These are phyloP conservation scores for Phyllotreta striolata DNA, from an alignment of 2,888 invertebrate species.

Conservation along the genomic window DNA sequence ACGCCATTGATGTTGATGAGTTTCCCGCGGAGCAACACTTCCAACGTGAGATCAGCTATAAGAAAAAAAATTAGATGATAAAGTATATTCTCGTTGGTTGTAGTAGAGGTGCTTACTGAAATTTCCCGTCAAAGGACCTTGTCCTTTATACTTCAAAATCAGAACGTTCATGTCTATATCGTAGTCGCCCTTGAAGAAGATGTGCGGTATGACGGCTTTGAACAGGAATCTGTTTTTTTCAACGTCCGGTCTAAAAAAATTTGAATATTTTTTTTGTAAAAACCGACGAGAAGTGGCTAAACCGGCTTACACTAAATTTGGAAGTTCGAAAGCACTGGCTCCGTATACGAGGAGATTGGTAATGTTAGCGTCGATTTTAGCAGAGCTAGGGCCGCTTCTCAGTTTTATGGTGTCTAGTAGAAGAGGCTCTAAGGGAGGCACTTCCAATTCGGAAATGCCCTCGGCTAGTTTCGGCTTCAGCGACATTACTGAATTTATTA, in stretches of 20 bases:
- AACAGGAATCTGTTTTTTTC: conserved; percentile 71
- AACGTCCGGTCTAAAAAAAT: conserved; percentile 64
- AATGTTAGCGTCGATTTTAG: conserved; percentile 66
- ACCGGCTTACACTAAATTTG: conserved; percentile 64
- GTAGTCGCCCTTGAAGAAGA: conserved; percentile 73
- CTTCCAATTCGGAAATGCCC: conserved; percentile 65
- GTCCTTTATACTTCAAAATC: conserved; percentile 68
- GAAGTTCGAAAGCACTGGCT: conserved; percentile 68
- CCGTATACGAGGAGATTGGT: conserved; percentile 69
- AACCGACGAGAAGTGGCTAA: not conserved
- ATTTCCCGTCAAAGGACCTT: conserved; percentile 72
- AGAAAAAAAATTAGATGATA: conserved; percentile 55
- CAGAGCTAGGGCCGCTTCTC: conserved; percentile 54
- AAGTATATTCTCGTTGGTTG: not conserved
- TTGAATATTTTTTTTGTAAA: conserved; percentile 18
- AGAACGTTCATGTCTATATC: conserved; percentile 73
- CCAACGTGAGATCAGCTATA: conserved; percentile 73
- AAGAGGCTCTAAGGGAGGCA: conserved; percentile 66
- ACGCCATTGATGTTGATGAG: conserved; percentile 66
- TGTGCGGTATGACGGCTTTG: conserved; percentile 66
- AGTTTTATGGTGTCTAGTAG: conserved; percentile 51
- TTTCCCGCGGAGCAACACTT: conserved; percentile 70
- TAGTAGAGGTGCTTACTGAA: conserved; percentile 67
- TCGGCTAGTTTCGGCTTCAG: conserved; percentile 54
- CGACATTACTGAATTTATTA: conserved; percentile 56